Base-by-base conservation (phyloP, 2,113 vertebrate genomes). In the Odocoileus virginianus region DNA sequence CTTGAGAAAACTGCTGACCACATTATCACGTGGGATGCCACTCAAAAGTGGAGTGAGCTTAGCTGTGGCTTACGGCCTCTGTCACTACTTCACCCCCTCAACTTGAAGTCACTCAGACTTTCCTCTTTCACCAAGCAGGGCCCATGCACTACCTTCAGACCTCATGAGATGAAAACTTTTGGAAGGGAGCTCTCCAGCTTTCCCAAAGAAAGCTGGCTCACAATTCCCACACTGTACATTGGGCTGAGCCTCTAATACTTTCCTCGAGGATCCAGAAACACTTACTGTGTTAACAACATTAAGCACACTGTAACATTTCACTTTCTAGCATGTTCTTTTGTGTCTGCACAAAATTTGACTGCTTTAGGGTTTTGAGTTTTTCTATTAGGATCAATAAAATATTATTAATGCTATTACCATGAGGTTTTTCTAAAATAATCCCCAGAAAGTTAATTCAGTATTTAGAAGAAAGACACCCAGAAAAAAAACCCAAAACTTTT, bases 261-360 rank as follows among this genome's bases (percentile, higher is more conserved):
- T 88, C 85, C 91, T 74, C 60, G 45, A 98, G 57, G 43, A 79
- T 76, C 28, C 85, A n/a, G 81, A 83, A 90, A 57, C 14, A 40
- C 81, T 86, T 57, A 85, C 58, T 82, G 92, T 92, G 87, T 45
- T 82, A 52, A 50, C 54, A 93, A 81, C 27, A 91, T 52, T 13
- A 89, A 64, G 13, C 15, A 27, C 84, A 76, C 23, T 50, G 23
- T 91, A 40, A 78, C 67, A 79, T 95, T 50, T 94, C 58, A 88
- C 74, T 47, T 85, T 92, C n/a, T 47, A 28, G 84, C 50, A 76
- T 90, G 21, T 93, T 96, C 60, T 91, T 94, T 76, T 93, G 74
- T 95, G 61, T 89, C 58, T 95, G 45, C 40, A 33, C 3, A 21
- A 36, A 74, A 82, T n/a, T 60, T 55, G 54, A 40, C 30, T 60